Base-by-base conservation (phyloP, 2,113 vertebrate genomes). In the Callionymus lyra region DNA sequence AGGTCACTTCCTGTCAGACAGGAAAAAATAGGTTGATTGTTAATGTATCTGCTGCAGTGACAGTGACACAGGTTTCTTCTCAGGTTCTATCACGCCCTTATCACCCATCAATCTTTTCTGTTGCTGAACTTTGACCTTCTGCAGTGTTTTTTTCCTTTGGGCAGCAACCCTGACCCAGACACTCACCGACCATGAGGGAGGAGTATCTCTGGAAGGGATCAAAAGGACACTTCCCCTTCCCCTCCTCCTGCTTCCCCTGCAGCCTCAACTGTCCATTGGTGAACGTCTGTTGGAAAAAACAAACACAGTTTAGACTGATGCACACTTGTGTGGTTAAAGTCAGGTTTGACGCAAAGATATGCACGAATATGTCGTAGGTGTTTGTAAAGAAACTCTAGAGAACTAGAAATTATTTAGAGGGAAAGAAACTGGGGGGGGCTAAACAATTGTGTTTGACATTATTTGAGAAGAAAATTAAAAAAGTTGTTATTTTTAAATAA, bases 211-310 rank as follows among this genome's bases (percentile, higher is more conserved):
- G 79, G 44, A 68, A 75, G 1, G 88, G 87, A 60, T 85, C 85
- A 59, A 86, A 90, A 0, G 85, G 88, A 75, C 87, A 86, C 52
- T 76, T 86, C n/a, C 86, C 86, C 59, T 85, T 87, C 14, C 83
- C 82, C 21, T 87, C 83, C 6, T 83, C 77, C 21, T 1, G 10
- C 40, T 43, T 56, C 1, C 67, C 62, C 47, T 68, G 63, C n/a
- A 90, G 65, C 32, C 14, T 66, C 38, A 88, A 68, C 12, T 63
- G 57, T 0, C 39, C 70, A 31, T 70, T 40, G 40, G 15, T 1
- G 16, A 78, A 84, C 2, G 72, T 67, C 88, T 89, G 84, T 86
- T 53, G 69, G 89, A 86, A 87, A 12, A 87, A 12, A 83, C 78
- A 72, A 88, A 76, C 46, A 87, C 21, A 43, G 86, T 82, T 0